Evolutionary conservation across 37 sponge, comb jelly and placozoan species (phyloP).

Genomic region (Halisarca cf. caerulea): DNA sequence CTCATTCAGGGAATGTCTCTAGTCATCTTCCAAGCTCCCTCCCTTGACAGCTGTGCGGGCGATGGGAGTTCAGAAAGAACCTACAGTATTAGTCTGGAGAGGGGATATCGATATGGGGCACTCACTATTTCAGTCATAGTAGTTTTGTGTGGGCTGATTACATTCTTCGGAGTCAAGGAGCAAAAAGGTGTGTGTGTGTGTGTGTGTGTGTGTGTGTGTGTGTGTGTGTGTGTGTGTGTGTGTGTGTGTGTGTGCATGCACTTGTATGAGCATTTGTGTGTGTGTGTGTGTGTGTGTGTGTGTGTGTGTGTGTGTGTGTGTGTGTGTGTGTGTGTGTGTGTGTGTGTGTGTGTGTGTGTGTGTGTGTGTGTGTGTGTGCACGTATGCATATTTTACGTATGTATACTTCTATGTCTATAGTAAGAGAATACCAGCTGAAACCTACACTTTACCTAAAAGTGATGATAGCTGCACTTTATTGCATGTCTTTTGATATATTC

Average conservation of each 20-base stretch:
- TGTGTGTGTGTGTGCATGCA: too few relatives aligned
- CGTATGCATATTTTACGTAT: too few relatives aligned
- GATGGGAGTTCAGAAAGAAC: neutral
- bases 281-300: neutral
- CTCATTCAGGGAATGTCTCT: constrained; percentile 52
- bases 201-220: too few relatives aligned
- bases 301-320: neutral
- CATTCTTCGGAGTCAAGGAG: constrained; percentile 70
- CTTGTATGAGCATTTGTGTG: too few relatives aligned
- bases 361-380: too few relatives aligned
- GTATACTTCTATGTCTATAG: too few relatives aligned
- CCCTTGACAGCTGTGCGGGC: neutral
- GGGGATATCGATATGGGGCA: constrained; percentile 65
- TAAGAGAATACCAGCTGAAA: too few relatives aligned
- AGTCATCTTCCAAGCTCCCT: neutral
- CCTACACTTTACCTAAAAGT: too few relatives aligned
- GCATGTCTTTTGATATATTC: too few relatives aligned
- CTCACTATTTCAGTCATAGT: constrained; percentile 42
- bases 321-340: neutral
- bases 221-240: too few relatives aligned
- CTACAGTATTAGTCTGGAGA: neutral
- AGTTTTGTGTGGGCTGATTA: constrained; percentile 32
- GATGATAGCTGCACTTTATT: too few relatives aligned
- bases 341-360: too few relatives aligned
- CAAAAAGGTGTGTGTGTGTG: constrained; percentile 54